Evolutionary conservation across 2,888 invertebrate species (phyloP), one percentile per base, ranked within the genome.

Genomic region (Fragum fragum): DNA sequence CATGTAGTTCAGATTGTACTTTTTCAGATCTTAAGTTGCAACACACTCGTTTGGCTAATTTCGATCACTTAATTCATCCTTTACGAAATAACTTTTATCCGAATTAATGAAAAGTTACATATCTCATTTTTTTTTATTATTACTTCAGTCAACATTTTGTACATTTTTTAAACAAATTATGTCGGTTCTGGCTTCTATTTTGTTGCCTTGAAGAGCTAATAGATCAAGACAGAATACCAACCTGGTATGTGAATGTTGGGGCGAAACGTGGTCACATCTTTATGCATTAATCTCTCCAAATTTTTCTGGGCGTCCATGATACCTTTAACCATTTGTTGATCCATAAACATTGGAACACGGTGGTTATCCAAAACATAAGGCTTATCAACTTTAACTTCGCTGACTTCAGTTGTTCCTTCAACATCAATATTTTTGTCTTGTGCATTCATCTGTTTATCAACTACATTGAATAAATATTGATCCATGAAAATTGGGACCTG

Each of bases 231-330:
- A 36, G 3, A 36, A 36, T 36, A 39, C 42, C 11, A 36, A 66
- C 66, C 66, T 26, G 66, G 66, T 42, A 66, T 66, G 42, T 42
- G 23, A 42, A 66, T 42, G 18, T 36, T 18, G n/a, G 42, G 39
- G 5, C 18, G 32, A 29, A 36, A 0, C 7, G 61, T 61, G n/a
- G 32, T 61, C 2, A 23, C 23, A 3, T 23, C 29, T 5, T 23
- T 18, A 66, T 42, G 11, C 23, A 3, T 26, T 18, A 32, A 2
- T 9, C 9, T 6, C 18, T 61, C 32, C 32, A 23, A 6, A 7
- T 61, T 0, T 23, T 66, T 66, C 1, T 66, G 39, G n/a, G 42
- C 9, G 26, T 66, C 47, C 1, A 66, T 32, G 29, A 66, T 66
- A 11, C 29, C 66, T 16, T 66, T 39, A 9, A 66, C 23, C 42